phyloP scores from a whole-genome alignment of 2,113 vertebrate species.

The Myrmecophaga tridactyla region DNA sequence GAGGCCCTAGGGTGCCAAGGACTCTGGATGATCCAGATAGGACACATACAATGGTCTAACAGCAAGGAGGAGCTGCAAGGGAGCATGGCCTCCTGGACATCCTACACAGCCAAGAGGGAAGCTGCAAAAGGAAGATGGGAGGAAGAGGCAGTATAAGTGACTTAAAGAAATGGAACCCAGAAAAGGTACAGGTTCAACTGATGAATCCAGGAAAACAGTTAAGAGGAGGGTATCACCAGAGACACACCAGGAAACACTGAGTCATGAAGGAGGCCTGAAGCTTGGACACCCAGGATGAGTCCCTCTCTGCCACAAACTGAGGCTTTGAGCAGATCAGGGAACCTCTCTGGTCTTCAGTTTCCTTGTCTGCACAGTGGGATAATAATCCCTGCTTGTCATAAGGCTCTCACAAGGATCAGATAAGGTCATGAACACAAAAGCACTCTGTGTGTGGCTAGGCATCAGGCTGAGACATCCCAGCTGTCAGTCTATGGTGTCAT shows the following conservation, averaged over 20 bases:
- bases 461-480: fast-evolving
- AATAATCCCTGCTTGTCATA: too few species aligned
- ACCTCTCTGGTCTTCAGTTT: background rate
- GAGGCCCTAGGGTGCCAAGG: background rate
- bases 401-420: background rate
- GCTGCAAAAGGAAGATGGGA: background rate
- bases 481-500: fast-evolving
- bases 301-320: background rate
- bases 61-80: background rate
- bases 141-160: background rate
- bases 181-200: background rate
- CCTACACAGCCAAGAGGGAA: background rate
- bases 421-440: background rate
- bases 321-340: background rate
- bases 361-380: background rate
- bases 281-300: background rate
- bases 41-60: background rate
- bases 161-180: fast-evolving
- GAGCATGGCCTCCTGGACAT: fast-evolving
- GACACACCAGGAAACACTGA: fast-evolving
- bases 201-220: background rate
- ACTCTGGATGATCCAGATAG: background rate
- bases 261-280: fast-evolving
- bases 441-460: background rate
- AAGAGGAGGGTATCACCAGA: background rate